Evolutionary conservation across 2,113 vertebrate genomes (phyloP).

Genomic region (Patagioenas fasciata): DNA sequence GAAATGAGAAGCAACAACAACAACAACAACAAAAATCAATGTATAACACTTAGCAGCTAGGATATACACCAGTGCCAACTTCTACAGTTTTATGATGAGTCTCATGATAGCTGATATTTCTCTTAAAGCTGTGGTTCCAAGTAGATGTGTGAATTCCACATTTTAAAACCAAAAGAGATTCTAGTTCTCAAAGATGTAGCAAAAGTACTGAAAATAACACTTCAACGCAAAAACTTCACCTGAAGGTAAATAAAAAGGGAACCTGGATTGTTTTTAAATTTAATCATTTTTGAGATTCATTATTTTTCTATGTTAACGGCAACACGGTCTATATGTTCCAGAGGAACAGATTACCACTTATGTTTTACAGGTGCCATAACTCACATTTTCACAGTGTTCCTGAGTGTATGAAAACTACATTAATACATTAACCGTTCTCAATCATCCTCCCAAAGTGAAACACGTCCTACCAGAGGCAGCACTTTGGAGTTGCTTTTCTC

Average conservation of each 20-base stretch:
- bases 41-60: conserved; percentile 11
- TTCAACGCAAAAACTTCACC: not conserved
- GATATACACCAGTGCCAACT: not conserved
- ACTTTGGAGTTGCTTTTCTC: not conserved
- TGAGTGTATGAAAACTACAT: not conserved
- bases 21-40: not conserved
- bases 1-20: conserved; percentile 2
- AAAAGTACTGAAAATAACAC: not conserved
- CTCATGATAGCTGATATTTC: conserved; percentile 27
- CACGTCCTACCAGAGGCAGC: not conserved
- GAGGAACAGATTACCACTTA: not conserved
- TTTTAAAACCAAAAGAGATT: not conserved
- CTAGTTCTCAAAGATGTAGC: not conserved
- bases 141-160: conserved; percentile 20
- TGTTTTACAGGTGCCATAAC: not conserved
- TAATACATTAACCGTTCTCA: not conserved
- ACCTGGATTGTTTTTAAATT: not conserved
- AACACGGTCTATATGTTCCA: not conserved
- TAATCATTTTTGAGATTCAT: not conserved
- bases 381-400: not conserved
- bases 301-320: not conserved
- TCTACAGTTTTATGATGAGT: not conserved
- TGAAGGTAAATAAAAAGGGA: not conserved
- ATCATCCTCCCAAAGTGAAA: not conserved
- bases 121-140: conserved; percentile 21